Evolutionary conservation across 2,888 invertebrate genomes (phyloP).

Genomic region (Agrochola circellaris): DNA sequence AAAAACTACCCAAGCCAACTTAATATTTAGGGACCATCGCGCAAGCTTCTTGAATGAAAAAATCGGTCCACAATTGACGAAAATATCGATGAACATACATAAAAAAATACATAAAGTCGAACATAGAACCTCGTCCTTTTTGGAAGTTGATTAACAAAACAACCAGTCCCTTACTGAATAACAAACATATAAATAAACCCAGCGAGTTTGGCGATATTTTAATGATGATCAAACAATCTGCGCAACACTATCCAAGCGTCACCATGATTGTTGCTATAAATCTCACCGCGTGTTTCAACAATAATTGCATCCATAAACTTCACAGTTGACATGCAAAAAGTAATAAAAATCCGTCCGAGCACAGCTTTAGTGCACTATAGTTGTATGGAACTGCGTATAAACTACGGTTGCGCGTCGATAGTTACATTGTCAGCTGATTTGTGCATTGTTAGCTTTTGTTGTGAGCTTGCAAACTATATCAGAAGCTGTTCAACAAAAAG

Average conservation of each 20-base stretch:
- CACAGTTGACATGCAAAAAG: constrained; percentile 83
- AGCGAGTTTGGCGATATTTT: constrained; percentile 55
- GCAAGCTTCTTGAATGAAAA: too few species aligned
- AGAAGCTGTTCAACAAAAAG: constrained; percentile 30
- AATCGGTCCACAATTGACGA: too few species aligned
- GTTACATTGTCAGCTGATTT: constrained; percentile 69
- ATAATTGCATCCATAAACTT: constrained; percentile 85
- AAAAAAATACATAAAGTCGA: too few species aligned
- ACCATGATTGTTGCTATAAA: constrained; percentile 75
- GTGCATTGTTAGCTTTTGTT: constrained; percentile 65
- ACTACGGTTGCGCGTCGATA: constrained; percentile 61
- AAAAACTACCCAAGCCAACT: too few species aligned
- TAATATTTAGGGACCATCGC: too few species aligned
- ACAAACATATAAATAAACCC: constrained; percentile 49
- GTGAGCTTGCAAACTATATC: constrained; percentile 48
- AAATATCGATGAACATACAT: too few species aligned
- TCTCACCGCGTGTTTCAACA: constrained; percentile 76
- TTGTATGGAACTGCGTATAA: constrained; percentile 70
- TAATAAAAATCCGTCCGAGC: constrained; percentile 80
- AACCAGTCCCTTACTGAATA: constrained; percentile 13
- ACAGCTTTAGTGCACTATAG: constrained; percentile 70
- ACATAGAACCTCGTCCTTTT: too few species aligned
- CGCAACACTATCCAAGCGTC: constrained; percentile 60
- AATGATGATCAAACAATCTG: constrained; percentile 66
- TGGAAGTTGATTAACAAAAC: constrained; percentile 23